These are phyloP conservation scores for Poecilia latipinna DNA, from an alignment of 2,113 vertebrate genomes.

Conservation along the genomic window DNA sequence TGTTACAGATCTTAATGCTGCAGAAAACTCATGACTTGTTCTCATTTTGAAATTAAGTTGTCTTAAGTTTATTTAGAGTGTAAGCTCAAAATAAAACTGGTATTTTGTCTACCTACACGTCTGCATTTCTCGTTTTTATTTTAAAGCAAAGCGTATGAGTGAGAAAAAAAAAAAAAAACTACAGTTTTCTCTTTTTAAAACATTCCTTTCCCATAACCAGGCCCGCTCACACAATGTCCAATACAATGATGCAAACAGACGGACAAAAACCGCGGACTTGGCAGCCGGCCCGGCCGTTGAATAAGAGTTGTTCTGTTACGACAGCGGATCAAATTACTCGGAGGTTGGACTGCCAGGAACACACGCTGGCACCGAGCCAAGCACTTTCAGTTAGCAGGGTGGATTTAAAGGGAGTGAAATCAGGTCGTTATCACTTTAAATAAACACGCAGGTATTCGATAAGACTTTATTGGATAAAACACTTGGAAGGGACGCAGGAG, in stretches of 20 bases:
- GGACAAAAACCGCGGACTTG: constrained; percentile 33
- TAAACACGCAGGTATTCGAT: constrained; percentile 15
- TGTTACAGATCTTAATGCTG: constrained; percentile 64
- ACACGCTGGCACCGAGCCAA: constrained; percentile 61
- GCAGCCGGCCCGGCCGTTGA: constrained; percentile 2
- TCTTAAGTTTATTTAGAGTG: constrained; percentile 70
- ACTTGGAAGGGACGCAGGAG: constrained; percentile 5
- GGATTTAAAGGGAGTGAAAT: constrained; percentile 1
- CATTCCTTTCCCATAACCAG: constrained; percentile 27
- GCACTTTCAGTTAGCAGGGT: constrained; percentile 48
- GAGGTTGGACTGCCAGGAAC: constrained; percentile 68
- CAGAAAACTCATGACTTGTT: constrained; percentile 48
- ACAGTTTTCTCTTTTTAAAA: constrained; percentile 9
- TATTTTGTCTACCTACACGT: constrained; percentile 68
- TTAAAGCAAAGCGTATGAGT: background rate
- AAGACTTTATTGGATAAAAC: constrained; percentile 30
- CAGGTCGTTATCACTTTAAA: background rate
- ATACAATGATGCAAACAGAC: constrained; percentile 28
- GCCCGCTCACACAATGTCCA: constrained; percentile 19
- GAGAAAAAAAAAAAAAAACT: too few species aligned
- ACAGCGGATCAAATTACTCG: constrained; percentile 56
- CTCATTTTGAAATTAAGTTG: constrained; percentile 62
- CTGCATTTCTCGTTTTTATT: constrained; percentile 3
- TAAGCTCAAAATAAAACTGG: constrained; percentile 75
- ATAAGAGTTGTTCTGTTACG: constrained; percentile 9